Evolutionary conservation across 2,888 invertebrate genomes (phyloP), one percentile per base, ranked within the genome.

Genomic region (Cabera pusaria): DNA sequence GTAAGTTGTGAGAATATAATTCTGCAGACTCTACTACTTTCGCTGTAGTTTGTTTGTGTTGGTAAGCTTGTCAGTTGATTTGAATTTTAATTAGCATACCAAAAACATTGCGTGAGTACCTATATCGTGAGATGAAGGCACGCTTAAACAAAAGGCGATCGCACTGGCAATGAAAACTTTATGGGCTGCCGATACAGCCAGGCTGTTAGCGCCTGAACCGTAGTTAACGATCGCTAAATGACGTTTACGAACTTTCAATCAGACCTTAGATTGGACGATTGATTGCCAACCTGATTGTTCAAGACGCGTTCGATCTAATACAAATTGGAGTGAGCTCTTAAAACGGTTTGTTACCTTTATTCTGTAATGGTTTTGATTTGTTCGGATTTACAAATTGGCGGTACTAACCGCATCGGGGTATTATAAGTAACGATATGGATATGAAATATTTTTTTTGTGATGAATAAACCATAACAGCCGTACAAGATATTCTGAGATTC

Each of bases 181-280:
- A 39, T 39, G 27, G 33, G 33, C 33, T 33, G 39, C 39, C 33
- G 39, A 39, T 39, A 33, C 39, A 39, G 20, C 20, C 27, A 10
- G 20, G 8, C 23, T 16, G 28, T 68, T 75, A 64, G 64, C 72
- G 64, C 75, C 67, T 59, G 51, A 47, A 70, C 68, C 75, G 74
- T 74, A 72, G 69, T 72, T 81, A 81, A 81, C 82, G 78, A 79
- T 69, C 69, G 53, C 61, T 75, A 69, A 83, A 79, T 71, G 73
- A 72, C 69, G 67, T 66, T 73, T 65, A 72, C 72, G 60, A 64
- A 69, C 73, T 67, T 80, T 81, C 76, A 78, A 79, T 81, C 81
- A 80, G 69, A 70, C 52, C 50, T 45, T 49, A 71, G 74, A 81
- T 74, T 71, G 70, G 64, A 65, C 59, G 59, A 65, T 62, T 64